A percentile compares a stretch with the other conserved stretches of the same genome.
Conservation (phyloP, 2,797 vertebrate genomes). For the Apogon talboti region DNA sequence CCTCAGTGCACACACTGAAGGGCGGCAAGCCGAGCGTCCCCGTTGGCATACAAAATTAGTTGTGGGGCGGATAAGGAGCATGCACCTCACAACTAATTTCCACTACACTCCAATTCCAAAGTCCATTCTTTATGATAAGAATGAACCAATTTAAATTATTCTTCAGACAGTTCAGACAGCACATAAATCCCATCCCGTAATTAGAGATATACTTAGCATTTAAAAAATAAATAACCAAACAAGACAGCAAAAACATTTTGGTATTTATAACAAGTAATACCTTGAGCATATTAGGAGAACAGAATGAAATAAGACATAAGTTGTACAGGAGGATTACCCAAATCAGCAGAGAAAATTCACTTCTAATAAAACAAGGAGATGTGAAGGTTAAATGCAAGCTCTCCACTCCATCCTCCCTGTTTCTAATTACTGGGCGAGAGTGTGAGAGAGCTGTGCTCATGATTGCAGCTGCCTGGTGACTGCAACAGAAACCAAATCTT, state of each 20-base stretch:
- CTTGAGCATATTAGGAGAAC: conserved; percentile 13
- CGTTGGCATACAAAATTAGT: conserved; percentile 72
- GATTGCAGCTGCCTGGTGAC: conserved; percentile 71
- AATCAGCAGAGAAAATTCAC: conserved; percentile 50
- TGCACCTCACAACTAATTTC: conserved; percentile 55
- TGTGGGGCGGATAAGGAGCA: conserved; percentile 53
- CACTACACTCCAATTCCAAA: conserved; percentile 27
- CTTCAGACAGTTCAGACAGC: conserved; percentile 6
- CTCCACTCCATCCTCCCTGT: conserved; percentile 53
- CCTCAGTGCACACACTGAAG: conserved; percentile 66
- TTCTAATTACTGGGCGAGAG: conserved; percentile 75
- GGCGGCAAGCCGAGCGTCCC: conserved; percentile 67
- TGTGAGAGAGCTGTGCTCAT: conserved; percentile 56
- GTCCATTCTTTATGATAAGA: conserved; percentile 22
- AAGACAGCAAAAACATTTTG: conserved; percentile 4
- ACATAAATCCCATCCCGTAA: conserved; percentile 9
- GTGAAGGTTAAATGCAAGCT: conserved; percentile 69
- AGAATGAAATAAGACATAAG: conserved; percentile 23
- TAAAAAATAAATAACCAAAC: conserved; percentile 11
- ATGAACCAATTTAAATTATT: conserved; percentile 1
- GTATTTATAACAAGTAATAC: neutral
- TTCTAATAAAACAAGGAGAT: conserved; percentile 63
- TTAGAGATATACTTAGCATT: conserved; percentile 1
- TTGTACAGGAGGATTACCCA: conserved; percentile 30
- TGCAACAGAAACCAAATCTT: conserved; percentile 70